Evolutionary conservation across 2,113 vertebrate species (phyloP).

Genomic region (Axis porcinus): DNA sequence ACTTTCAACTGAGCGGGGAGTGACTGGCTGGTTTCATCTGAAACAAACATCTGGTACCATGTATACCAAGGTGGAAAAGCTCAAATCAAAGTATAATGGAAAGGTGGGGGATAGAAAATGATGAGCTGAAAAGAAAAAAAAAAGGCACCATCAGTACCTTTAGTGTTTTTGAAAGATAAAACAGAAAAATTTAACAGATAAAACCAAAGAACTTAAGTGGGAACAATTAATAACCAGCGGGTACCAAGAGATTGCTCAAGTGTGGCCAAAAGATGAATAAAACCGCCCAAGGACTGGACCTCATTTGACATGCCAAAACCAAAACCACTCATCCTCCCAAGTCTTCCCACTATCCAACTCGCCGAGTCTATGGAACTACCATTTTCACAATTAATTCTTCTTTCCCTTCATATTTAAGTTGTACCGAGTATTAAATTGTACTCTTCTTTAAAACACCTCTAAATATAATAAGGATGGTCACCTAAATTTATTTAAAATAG

Average conservation of each 20-base stretch:
- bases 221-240: neutral
- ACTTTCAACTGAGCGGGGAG: neutral
- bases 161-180: neutral
- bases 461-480: neutral
- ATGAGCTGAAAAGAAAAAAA: neutral
- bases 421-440: neutral
- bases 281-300: neutral
- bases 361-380: accelerated
- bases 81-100: neutral
- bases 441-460: neutral
- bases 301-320: too few species aligned
- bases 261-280: neutral
- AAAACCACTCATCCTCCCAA: neutral
- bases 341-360: neutral
- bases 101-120: neutral
- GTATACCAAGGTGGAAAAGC: neutral
- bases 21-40: neutral
- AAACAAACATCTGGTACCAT: neutral
- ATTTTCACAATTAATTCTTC: neutral
- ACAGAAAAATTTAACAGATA: neutral
- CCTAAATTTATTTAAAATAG: neutral
- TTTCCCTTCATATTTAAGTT: neutral
- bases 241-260: neutral
- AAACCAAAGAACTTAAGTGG: neutral
- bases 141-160: neutral